These are phyloP conservation scores for Pammene aurita DNA, from an alignment of 2,888 invertebrate species.

Conservation along the genomic window DNA sequence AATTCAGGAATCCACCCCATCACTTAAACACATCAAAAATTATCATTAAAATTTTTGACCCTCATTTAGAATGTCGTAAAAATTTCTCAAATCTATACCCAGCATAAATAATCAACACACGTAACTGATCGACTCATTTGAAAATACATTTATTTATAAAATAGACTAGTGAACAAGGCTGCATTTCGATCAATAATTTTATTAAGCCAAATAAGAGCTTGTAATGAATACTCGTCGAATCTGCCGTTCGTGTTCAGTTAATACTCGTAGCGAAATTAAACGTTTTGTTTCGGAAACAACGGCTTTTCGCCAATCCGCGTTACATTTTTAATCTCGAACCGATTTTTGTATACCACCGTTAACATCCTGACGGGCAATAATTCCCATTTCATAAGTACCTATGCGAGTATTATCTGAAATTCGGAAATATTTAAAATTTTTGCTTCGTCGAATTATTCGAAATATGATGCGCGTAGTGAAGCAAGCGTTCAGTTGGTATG, in stretches of 20 bases:
- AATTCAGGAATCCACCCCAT: too few species aligned
- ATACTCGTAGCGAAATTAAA: slow-evolving; percentile 58
- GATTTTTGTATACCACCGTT: slow-evolving; percentile 38
- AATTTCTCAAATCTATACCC: too few species aligned
- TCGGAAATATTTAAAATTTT: slow-evolving; percentile 7
- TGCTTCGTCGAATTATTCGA: not conserved
- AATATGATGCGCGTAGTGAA: not conserved
- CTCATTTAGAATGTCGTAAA: too few species aligned
- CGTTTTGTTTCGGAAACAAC: slow-evolving; percentile 53
- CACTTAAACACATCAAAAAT: too few species aligned
- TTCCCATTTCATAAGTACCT: slow-evolving; percentile 23
- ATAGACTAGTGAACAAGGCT: too few species aligned
- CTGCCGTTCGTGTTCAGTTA: slow-evolving; percentile 43
- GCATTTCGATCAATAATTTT: not conserved
- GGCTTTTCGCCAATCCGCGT: slow-evolving; percentile 37
- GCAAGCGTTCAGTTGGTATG: too few species aligned
- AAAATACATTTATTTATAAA: too few species aligned
- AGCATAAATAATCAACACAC: too few species aligned
- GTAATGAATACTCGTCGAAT: slow-evolving; percentile 25
- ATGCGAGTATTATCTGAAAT: slow-evolving; percentile 16
- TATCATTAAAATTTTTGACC: too few species aligned
- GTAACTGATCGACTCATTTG: too few species aligned
- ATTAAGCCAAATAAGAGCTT: not conserved
- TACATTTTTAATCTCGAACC: slow-evolving; percentile 44
- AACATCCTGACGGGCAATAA: slow-evolving; percentile 40